A percentile compares a stretch with the other conserved stretches of the same genome.
phyloP scores from a whole-genome alignment of 2,888 invertebrate species.

The Platerodrilus igneus region DNA sequence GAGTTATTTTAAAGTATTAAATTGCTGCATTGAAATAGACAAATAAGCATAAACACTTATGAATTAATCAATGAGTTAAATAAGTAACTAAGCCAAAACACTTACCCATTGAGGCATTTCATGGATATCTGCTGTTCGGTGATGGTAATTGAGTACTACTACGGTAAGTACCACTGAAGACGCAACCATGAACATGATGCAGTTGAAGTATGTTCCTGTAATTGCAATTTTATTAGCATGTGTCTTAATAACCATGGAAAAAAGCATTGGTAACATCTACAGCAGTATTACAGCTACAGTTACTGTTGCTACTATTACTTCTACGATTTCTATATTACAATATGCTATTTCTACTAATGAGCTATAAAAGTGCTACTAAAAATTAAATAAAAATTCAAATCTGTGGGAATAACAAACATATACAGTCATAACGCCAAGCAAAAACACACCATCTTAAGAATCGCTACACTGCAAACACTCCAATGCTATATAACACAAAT shows the following conservation, averaged over 20 bases:
- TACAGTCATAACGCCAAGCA: constrained; percentile 43
- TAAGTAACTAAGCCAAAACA: no score
- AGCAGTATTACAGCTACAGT: constrained; percentile 11
- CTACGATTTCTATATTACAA: constrained; percentile 9
- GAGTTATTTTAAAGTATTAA: no score
- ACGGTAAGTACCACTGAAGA: constrained; percentile 96
- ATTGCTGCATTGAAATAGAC: no score
- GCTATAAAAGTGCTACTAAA: neutral
- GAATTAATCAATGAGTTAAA: no score
- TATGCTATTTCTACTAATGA: no score
- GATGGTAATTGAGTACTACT: constrained; percentile 95
- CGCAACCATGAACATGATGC: constrained; percentile 99
- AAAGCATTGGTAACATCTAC: constrained; percentile 10
- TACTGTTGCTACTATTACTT: constrained; percentile 12
- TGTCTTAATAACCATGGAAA: neutral
- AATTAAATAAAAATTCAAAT: no score
- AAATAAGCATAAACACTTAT: no score
- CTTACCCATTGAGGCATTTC: constrained; percentile 96
- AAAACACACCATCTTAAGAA: constrained; percentile 41
- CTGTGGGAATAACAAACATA: no score
- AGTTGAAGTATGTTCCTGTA: constrained; percentile 93
- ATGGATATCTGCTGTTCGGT: constrained; percentile 93
- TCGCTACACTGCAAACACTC: constrained; percentile 36
- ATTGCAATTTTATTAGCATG: constrained; percentile 13
- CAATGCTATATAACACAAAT: constrained; percentile 30